Evolutionary conservation across 2,888 invertebrate genomes (phyloP).

Genomic region (Glyphotaelius pellucidus): DNA sequence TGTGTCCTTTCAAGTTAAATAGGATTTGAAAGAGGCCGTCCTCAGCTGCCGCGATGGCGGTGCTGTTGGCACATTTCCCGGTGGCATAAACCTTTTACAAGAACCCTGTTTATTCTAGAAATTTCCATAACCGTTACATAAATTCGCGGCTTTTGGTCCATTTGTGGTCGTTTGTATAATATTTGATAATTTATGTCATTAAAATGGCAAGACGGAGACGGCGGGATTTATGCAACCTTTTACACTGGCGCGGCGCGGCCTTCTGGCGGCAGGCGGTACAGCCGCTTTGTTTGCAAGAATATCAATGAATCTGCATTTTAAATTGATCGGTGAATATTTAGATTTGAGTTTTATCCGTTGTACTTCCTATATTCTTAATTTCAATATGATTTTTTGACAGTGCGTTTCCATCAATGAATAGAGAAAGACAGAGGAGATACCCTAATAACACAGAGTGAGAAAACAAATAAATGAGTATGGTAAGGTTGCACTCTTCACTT

Average conservation of each 20-base stretch:
- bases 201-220: conserved; percentile 51
- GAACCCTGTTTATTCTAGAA: conserved; percentile 63
- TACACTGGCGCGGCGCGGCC: neutral
- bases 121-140: conserved; percentile 66
- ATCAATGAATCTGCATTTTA: neutral
- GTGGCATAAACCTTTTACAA: conserved; percentile 62
- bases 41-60: conserved; percentile 38
- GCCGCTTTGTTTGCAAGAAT: neutral
- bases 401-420: too few relatives aligned
- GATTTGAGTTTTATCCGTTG: neutral
- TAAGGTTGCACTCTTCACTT: too few relatives aligned
- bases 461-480: too few relatives aligned
- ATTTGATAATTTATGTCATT: conserved; percentile 65
- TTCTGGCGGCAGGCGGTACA: conserved; percentile 22
- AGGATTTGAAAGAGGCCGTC: conserved; percentile 53
- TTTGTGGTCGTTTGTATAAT: conserved; percentile 65
- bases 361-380: too few relatives aligned
- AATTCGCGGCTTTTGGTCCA: conserved; percentile 66
- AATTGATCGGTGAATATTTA: neutral
- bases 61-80: conserved; percentile 61
- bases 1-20: conserved; percentile 49
- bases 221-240: conserved; percentile 52
- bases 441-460: too few relatives aligned
- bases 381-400: too few relatives aligned
- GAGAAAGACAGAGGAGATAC: too few relatives aligned